phyloP scores from a whole-genome alignment of 2,113 vertebrate genomes.

The Erythrolamprus reginae region DNA sequence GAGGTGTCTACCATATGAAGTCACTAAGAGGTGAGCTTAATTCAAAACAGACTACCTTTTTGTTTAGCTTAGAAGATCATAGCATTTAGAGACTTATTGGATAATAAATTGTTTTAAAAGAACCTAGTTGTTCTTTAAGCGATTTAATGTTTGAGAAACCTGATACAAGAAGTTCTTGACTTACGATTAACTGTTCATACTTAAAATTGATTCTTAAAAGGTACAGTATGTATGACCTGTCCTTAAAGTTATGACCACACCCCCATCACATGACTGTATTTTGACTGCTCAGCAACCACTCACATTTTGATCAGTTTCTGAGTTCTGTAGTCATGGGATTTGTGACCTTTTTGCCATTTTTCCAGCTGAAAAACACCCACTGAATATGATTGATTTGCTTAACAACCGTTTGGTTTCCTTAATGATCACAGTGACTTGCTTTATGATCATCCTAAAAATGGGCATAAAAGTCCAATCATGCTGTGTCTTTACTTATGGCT shows the following conservation, averaged over 20 bases:
- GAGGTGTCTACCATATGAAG: neutral
- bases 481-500: neutral
- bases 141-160: neutral
- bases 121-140: neutral
- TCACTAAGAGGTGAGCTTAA: neutral
- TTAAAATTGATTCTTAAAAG: neutral
- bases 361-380: neutral
- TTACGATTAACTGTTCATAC: neutral
- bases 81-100: neutral
- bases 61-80: neutral
- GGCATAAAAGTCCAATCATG: neutral
- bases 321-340: neutral
- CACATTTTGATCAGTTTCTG: neutral
- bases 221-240: neutral
- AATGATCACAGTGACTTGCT: neutral
- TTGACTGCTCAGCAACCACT: neutral
- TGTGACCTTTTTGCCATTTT: neutral
- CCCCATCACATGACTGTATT: neutral
- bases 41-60: neutral
- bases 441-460: neutral
- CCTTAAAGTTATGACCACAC: neutral
- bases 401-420: neutral
- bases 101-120: neutral
- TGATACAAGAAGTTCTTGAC: neutral
- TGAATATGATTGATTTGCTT: neutral